Evolutionary conservation across 2,113 vertebrate species (phyloP).

Genomic region (Gorsachius goisagi): DNA sequence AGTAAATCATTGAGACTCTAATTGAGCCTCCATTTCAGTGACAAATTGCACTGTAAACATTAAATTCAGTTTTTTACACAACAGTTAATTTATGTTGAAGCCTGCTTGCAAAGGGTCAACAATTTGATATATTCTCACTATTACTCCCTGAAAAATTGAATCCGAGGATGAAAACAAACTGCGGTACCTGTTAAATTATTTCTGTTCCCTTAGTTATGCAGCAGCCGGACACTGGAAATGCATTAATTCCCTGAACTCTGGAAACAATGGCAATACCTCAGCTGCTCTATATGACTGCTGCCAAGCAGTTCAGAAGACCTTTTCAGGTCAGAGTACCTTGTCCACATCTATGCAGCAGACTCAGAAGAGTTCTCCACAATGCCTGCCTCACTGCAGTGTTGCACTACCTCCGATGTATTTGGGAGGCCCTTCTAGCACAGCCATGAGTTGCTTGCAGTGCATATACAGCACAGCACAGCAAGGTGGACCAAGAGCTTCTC

Average conservation of each 20-base stretch:
- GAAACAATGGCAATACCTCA: neutral
- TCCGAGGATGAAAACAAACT: neutral
- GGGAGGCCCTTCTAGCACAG: neutral
- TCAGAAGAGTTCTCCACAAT: neutral
- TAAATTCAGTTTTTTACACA: constrained; percentile 57
- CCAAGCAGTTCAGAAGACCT: neutral
- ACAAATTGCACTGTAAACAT: constrained; percentile 60
- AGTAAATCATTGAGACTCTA: constrained; percentile 63
- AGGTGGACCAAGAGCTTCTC: neutral
- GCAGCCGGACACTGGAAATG: neutral
- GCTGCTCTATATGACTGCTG: neutral
- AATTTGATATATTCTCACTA: constrained; percentile 22
- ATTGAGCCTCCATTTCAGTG: constrained; percentile 48
- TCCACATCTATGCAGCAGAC: neutral
- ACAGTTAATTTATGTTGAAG: constrained; percentile 61
- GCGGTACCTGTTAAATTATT: neutral
- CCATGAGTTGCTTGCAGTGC: neutral
- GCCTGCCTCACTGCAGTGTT: fast-evolving
- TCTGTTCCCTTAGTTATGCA: neutral
- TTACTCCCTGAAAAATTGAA: constrained; percentile 8
- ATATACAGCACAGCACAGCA: neutral
- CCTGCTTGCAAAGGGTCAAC: constrained; percentile 16
- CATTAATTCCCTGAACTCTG: neutral
- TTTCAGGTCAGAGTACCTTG: neutral
- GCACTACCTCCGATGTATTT: neutral